phyloP scores from a whole-genome alignment of 2,888 invertebrate genomes.

The Zaprionus lineosus region DNA sequence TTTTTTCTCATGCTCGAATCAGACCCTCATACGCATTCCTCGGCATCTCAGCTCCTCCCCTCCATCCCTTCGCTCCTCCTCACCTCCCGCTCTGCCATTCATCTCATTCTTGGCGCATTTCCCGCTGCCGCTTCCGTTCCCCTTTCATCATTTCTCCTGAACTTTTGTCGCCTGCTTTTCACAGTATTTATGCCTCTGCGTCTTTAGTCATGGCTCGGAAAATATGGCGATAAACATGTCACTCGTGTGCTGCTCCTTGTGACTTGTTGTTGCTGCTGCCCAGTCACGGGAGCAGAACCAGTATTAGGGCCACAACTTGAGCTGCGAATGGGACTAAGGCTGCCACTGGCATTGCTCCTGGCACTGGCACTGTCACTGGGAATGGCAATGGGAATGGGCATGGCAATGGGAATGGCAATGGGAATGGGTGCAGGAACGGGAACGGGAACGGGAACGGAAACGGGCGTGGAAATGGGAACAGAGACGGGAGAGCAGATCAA shows the following conservation, averaged over 20 bases:
- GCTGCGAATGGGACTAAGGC: too few relatives aligned
- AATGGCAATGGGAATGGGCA: too few relatives aligned
- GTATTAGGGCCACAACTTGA: neutral
- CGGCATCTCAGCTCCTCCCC: neutral
- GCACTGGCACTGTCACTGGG: too few relatives aligned
- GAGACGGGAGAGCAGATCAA: too few relatives aligned
- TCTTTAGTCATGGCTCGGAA: slow-evolving; percentile 73
- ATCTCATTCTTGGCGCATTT: too few relatives aligned
- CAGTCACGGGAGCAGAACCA: slow-evolving; percentile 18
- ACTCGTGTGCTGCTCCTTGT: slow-evolving; percentile 49
- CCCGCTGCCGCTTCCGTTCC: slow-evolving; percentile 3
- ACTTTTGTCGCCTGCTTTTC: slow-evolving; percentile 68
- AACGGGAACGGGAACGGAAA: too few relatives aligned
- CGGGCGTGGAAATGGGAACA: too few relatives aligned
- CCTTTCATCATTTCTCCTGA: slow-evolving; percentile 53
- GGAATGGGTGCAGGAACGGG: too few relatives aligned
- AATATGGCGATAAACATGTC: slow-evolving; percentile 76
- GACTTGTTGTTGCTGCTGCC: slow-evolving; percentile 26
- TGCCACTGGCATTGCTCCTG: too few relatives aligned
- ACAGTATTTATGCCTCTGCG: slow-evolving; percentile 65
- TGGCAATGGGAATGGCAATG: too few relatives aligned
- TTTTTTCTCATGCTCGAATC: neutral
- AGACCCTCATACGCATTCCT: too few relatives aligned
- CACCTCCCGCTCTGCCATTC: neutral
- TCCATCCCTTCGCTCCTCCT: neutral